phyloP scores from a whole-genome alignment of 2,113 vertebrate genomes.

The Vulpes ferrilata region DNA sequence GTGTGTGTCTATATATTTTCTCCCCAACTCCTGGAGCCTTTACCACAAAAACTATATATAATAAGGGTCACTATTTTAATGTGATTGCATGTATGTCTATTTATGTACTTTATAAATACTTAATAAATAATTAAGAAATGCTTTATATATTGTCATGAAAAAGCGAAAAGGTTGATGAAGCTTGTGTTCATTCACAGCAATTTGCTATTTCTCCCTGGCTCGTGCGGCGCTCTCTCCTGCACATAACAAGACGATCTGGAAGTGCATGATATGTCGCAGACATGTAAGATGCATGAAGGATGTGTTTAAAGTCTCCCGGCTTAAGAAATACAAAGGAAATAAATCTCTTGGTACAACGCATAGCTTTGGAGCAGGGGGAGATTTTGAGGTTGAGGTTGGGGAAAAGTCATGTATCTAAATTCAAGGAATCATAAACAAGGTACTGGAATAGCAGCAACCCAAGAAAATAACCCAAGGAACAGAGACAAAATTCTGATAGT shows the following conservation, averaged over 20 bases:
- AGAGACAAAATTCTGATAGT: not conserved
- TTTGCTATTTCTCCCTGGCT: not conserved
- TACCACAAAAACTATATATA: not conserved
- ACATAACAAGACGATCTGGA: not conserved
- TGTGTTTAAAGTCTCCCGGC: not conserved
- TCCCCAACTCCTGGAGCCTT: not conserved
- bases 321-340: not conserved
- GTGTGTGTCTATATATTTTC: not conserved
- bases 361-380: not conserved
- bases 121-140: slow-evolving; percentile 30
- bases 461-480: not conserved
- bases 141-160: not conserved
- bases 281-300: not conserved
- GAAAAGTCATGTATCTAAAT: not conserved
- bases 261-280: not conserved
- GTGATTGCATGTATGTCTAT: not conserved
- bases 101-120: not conserved
- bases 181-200: not conserved
- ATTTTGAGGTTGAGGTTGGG: not conserved
- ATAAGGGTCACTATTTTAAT: not conserved
- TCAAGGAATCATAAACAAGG: not conserved
- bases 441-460: not conserved
- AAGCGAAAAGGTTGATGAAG: not conserved
- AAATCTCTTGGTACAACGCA: not conserved
- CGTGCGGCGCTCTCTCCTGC: not conserved